A percentile compares a stretch with the other conserved stretches of the same genome.
These are phyloP conservation scores for Strongylocentrotus purpuratus DNA, from an alignment of 35 echinoderm and acorn worm genomes.

Conservation along the genomic window DNA sequence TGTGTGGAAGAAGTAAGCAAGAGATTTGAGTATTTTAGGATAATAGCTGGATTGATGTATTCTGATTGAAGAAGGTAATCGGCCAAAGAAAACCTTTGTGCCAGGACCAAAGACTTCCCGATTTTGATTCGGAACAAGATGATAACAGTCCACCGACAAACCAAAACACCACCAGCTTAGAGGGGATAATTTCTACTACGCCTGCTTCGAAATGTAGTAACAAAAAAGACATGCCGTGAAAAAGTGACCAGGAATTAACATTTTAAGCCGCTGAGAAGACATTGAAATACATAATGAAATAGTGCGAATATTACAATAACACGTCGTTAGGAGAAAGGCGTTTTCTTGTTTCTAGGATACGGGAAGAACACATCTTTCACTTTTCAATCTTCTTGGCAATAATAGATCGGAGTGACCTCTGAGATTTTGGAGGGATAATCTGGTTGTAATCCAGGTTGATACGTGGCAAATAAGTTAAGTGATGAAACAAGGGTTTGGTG, in stretches of 20 bases:
- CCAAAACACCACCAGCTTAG: conserved; percentile 29
- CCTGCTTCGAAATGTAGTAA: neutral
- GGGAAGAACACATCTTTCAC: neutral
- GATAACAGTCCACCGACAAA: conserved; percentile 31
- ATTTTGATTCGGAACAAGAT: conserved; percentile 48
- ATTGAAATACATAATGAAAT: conserved; percentile 38
- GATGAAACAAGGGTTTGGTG: conserved; percentile 3
- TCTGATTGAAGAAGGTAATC: conserved; percentile 32
- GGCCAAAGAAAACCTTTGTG: conserved; percentile 12
- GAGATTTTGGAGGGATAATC: conserved; percentile 17
- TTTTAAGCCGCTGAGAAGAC: conserved; percentile 36
- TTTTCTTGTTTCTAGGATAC: conserved; percentile 39
- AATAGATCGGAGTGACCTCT: conserved; percentile 27
- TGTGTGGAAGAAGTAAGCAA: neutral
- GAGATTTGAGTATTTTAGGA: conserved; percentile 25
- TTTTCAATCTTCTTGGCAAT: neutral
- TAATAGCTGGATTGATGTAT: conserved; percentile 28
- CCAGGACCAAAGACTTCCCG: neutral
- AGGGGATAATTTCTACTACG: conserved; percentile 17
- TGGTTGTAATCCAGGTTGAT: conserved; percentile 30
- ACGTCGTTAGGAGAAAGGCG: conserved; percentile 16
- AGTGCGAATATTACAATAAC: conserved; percentile 25
- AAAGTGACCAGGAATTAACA: neutral
- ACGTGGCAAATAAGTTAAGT: conserved; percentile 36
- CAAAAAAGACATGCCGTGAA: conserved; percentile 27